Conservation (phyloP, 2,888 invertebrate species). For the Aproaerema taeniolella region DNA sequence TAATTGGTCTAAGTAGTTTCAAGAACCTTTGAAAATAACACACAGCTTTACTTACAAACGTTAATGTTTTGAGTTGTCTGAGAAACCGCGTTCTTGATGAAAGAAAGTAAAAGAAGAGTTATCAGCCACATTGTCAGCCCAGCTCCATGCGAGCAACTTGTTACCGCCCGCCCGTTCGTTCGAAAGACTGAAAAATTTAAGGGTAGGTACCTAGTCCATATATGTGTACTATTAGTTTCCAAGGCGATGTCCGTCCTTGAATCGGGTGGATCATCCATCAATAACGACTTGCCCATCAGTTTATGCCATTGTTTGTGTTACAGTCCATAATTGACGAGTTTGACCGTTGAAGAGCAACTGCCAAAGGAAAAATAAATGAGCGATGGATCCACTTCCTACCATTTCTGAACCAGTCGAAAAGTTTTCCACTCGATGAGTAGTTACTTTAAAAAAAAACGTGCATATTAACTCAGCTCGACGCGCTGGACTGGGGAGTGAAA, state of each 20-base stretch:
- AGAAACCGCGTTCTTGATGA: constrained; percentile 32
- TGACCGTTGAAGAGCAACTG: no score
- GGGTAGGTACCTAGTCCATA: constrained; percentile 18
- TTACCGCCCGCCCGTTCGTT: constrained; percentile 5
- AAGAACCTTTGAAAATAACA: no score
- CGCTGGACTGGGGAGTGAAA: no score
- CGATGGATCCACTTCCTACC: no score
- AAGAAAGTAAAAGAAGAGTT: constrained; percentile 31
- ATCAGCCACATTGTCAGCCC: constrained; percentile 24
- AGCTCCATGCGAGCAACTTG: not conserved
- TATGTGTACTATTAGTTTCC: constrained; percentile 58
- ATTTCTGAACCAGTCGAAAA: no score
- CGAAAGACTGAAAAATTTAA: constrained; percentile 5
- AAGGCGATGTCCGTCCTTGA: constrained; percentile 63
- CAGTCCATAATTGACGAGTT: constrained; percentile 10
- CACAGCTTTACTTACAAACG: constrained; percentile 80
- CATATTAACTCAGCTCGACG: no score
- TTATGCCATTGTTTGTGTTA: constrained; percentile 19
- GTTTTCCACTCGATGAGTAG: no score
- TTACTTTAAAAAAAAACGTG: no score
- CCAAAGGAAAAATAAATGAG: no score
- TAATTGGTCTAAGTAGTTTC: no score
- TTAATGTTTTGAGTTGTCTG: constrained; percentile 86
- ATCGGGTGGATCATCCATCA: constrained; percentile 43
- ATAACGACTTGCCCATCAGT: constrained; percentile 35